Percentiles rank a stretch among this genome's conserved stretches.
Conservation (phyloP, 2,113 vertebrate genomes). For the Zosterops pallidus region DNA sequence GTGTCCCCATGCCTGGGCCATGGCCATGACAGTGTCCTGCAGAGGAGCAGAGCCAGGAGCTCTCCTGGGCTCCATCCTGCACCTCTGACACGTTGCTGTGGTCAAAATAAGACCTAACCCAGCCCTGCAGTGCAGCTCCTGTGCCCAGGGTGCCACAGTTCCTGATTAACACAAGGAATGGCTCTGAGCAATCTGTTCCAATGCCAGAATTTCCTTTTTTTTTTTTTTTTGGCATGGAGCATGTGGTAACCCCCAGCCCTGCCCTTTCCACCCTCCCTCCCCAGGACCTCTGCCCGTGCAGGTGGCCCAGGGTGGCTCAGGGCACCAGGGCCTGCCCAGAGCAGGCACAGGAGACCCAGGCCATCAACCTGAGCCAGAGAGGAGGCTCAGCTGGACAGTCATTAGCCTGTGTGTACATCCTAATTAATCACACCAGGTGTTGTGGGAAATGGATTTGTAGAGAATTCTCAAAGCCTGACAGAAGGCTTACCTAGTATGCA, state of each 20-base stretch:
- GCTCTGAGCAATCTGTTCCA: accelerated
- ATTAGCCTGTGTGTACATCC: not conserved
- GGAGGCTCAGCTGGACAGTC: not conserved
- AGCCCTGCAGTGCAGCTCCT: not conserved
- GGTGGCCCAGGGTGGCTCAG: not conserved
- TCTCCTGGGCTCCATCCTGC: not conserved
- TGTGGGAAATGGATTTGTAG: too few relatives aligned
- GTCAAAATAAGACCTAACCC: not conserved
- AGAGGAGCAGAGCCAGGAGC: not conserved
- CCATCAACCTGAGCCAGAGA: not conserved
- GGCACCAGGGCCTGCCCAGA: not conserved
- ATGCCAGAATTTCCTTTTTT: not conserved
- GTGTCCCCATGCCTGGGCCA: not conserved
- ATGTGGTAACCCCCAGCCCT: not conserved
- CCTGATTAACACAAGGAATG: not conserved
- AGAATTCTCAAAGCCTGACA: too few relatives aligned
- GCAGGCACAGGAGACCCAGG: not conserved
- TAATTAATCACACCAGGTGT: not conserved
- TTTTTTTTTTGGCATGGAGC: not conserved
- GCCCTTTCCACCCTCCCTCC: not conserved
- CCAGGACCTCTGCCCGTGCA: not conserved
- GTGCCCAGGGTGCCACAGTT: not conserved
- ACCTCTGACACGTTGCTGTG: not conserved
- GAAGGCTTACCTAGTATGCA: too few relatives aligned
- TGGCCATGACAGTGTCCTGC: accelerated